phyloP scores from a whole-genome alignment of 2,797 vertebrate genomes.

The Pseudomugil gertrudae region DNA sequence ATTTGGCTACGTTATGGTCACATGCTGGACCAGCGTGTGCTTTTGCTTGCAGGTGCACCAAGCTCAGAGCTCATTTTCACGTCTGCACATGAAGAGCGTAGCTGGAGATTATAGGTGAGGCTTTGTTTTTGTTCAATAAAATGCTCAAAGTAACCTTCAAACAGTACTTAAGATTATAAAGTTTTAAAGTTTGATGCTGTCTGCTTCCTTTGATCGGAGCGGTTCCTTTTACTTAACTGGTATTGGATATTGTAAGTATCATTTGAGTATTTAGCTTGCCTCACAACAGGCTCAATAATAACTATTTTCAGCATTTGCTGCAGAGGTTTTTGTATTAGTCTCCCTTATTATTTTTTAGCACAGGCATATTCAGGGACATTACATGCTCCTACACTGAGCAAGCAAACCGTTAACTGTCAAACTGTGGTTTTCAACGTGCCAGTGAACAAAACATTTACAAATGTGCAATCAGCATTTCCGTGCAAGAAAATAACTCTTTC shows the following conservation, averaged over 20 bases:
- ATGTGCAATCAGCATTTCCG: neutral
- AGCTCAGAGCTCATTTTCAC: neutral
- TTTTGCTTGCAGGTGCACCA: neutral
- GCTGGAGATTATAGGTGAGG: neutral
- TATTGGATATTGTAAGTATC: neutral
- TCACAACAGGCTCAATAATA: neutral
- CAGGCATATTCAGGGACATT: neutral
- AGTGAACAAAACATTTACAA: neutral
- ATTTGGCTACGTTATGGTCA: neutral
- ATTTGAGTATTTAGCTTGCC: neutral
- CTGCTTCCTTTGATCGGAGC: neutral
- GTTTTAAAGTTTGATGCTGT: neutral
- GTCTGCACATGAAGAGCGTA: neutral
- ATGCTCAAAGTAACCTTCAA: neutral
- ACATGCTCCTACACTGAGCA: neutral
- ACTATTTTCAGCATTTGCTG: neutral
- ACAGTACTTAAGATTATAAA: neutral
- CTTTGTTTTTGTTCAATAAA: neutral
- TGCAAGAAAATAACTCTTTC: neutral
- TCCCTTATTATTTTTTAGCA: neutral
- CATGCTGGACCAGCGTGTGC: neutral
- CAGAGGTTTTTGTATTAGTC: neutral
- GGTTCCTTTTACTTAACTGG: neutral
- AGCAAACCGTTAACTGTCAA: constrained; percentile 1
- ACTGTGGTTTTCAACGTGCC: neutral